phyloP scores from a whole-genome alignment of 2,797 vertebrate species.

The Rallus crepitans region DNA sequence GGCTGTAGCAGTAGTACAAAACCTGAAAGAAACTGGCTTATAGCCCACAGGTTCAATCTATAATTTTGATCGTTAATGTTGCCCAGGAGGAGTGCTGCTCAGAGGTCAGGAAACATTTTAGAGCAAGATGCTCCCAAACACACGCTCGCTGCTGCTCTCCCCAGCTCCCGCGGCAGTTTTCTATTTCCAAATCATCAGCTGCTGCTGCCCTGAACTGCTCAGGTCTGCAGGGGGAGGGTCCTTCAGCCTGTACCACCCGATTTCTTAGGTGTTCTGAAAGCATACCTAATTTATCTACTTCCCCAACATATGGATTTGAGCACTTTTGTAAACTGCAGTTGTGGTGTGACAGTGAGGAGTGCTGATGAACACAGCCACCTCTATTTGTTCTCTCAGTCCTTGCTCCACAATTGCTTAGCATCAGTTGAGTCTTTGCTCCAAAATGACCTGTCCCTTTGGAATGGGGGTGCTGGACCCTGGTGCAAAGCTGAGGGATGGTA shows the following conservation, averaged over 20 bases:
- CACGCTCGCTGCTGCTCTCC: background rate
- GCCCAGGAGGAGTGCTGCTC: background rate
- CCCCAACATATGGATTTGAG: background rate
- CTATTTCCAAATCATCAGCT: background rate
- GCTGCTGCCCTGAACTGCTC: background rate
- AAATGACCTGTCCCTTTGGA: fast-evolving
- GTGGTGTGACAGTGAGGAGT: fast-evolving
- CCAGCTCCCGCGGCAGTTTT: background rate
- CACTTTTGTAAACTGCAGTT: background rate
- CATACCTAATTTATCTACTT: background rate
- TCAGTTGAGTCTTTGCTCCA: fast-evolving
- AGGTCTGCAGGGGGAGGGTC: background rate
- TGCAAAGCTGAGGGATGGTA: background rate
- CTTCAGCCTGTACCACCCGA: background rate
- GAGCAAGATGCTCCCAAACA: background rate
- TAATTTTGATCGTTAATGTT: background rate
- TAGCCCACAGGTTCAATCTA: background rate
- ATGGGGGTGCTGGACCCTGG: fast-evolving
- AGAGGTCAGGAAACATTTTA: background rate
- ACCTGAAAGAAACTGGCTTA: background rate
- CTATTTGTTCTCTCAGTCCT: fast-evolving
- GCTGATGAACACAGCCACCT: fast-evolving
- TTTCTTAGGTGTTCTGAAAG: background rate
- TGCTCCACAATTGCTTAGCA: fast-evolving
- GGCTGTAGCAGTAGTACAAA: background rate